Conservation (phyloP, 2,888 invertebrate species). For the Auanema freiburgensis region DNA sequence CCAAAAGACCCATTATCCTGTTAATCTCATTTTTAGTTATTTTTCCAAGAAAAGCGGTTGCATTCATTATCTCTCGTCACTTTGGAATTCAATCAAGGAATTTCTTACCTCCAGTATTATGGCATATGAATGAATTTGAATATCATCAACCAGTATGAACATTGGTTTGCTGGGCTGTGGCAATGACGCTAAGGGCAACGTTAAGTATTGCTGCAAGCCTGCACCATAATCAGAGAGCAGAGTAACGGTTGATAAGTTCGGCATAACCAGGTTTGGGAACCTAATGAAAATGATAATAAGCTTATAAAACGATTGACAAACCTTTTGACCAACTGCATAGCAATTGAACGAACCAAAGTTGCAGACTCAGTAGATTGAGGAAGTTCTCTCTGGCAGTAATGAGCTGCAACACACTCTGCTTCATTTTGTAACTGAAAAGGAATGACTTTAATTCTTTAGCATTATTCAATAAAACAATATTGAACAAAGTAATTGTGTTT, state of each 20-base stretch:
- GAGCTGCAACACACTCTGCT: slow-evolving; percentile 41
- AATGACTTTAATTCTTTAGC: slow-evolving; percentile 6
- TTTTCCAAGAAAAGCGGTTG: too few species aligned
- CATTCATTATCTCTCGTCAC: too few species aligned
- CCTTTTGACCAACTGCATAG: slow-evolving; percentile 22
- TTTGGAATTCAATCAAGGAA: too few species aligned
- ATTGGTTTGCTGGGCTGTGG: slow-evolving; percentile 35
- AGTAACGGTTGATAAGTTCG: slow-evolving; percentile 40
- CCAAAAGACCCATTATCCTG: slow-evolving; percentile 20
- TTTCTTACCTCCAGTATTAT: too few species aligned
- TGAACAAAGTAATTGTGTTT: too few species aligned
- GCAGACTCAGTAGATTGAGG: slow-evolving; percentile 43
- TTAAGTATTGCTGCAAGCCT: slow-evolving; percentile 37
- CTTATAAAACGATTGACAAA: slow-evolving; percentile 6
- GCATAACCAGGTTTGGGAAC: slow-evolving; percentile 48
- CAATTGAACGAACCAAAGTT: slow-evolving; percentile 39
- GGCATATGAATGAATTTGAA: slow-evolving; percentile 1
- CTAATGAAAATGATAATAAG: slow-evolving; percentile 9
- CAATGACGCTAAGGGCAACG: slow-evolving; percentile 37
- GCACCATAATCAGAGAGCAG: slow-evolving; percentile 33
- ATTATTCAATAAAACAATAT: background rate
- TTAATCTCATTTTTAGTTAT: too few species aligned
- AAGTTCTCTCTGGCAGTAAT: slow-evolving; percentile 37
- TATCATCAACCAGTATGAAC: slow-evolving; percentile 37
- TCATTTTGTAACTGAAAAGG: slow-evolving; percentile 36